Evolutionary conservation across 2,113 vertebrate species (phyloP).

Genomic region (Falco punctatus): DNA sequence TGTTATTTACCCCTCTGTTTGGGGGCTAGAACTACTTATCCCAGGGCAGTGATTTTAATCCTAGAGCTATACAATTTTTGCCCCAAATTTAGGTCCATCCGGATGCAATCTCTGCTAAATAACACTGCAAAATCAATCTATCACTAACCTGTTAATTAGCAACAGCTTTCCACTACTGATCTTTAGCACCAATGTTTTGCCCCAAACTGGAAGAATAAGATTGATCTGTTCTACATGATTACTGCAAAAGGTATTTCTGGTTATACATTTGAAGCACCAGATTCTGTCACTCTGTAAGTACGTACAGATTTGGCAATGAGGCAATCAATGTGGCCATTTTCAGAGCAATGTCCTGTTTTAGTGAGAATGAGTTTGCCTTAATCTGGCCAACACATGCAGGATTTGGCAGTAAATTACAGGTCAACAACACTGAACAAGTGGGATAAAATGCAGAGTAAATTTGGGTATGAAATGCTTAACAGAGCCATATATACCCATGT

Average conservation of each 20-base stretch:
- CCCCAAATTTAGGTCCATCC: neutral
- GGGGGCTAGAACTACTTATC: neutral
- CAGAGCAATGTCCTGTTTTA: neutral
- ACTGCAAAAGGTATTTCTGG: neutral
- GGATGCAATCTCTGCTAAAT: neutral
- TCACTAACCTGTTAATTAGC: neutral
- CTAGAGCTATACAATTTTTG: neutral
- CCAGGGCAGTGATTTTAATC: neutral
- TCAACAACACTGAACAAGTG: neutral
- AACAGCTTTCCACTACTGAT: neutral
- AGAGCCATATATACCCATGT: neutral
- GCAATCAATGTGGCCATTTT: neutral
- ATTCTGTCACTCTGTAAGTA: neutral
- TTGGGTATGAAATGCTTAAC: neutral
- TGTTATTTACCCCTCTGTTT: neutral
- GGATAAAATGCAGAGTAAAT: neutral
- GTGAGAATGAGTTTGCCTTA: neutral
- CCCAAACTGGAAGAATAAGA: neutral
- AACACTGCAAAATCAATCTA: neutral
- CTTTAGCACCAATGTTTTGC: neutral
- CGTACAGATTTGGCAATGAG: neutral
- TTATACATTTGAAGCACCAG: neutral
- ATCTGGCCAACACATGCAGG: neutral
- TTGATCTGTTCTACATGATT: neutral
- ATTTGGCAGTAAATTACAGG: neutral